Conservation (phyloP, 2,113 vertebrate species). For the Verasper variegatus region DNA sequence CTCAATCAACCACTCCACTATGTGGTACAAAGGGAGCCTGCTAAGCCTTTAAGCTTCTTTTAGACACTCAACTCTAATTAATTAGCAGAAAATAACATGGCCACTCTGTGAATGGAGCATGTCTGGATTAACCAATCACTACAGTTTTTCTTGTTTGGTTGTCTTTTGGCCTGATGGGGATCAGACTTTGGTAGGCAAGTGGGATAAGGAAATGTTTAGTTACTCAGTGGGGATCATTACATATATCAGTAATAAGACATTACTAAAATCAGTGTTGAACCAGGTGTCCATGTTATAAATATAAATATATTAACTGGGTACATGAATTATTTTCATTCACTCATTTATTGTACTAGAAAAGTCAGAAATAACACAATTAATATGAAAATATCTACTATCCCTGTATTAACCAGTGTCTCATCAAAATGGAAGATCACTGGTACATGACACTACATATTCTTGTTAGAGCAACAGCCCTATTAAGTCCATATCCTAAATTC, state of each 20-base stretch:
- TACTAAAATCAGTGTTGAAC: no score
- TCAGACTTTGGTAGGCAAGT: background rate
- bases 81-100: conserved; percentile 49
- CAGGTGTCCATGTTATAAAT: no score
- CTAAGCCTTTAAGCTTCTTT: conserved; percentile 66
- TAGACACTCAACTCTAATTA: conserved; percentile 40
- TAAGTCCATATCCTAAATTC: no score
- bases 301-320: no score
- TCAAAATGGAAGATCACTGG: no score
- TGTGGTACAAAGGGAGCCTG: conserved; percentile 19
- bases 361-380: background rate
- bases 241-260: background rate
- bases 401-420: background rate
- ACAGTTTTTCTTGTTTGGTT: background rate
- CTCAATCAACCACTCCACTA: conserved; percentile 6
- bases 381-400: background rate
- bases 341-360: background rate
- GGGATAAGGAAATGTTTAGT: background rate
- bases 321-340: no score
- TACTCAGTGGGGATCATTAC: no score
- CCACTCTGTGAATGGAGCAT: conserved; percentile 17
- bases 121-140: background rate
- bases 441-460: no score
- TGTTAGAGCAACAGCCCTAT: no score
- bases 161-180: no score